Evolutionary conservation across 2,113 vertebrate species (phyloP), one percentile per base, ranked within the genome.

Genomic region (Caracal caracal): DNA sequence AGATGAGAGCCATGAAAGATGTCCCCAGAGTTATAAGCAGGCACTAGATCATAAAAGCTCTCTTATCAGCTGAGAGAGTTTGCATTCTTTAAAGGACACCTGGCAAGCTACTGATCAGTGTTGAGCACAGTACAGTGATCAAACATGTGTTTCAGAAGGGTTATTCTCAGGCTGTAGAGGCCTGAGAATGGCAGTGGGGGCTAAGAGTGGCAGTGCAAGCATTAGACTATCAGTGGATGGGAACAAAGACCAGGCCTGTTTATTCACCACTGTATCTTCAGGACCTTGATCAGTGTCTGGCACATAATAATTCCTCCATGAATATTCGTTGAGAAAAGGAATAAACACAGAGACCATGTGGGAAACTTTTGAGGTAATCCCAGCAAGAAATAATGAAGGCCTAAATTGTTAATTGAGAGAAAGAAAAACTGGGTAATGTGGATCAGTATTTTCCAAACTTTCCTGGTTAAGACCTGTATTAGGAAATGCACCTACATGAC

Each of bases 281-380:
- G 35, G 56, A 68, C 4, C 8, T 81, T 93, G 26, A 15, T 37
- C 26, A 47, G 6, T 33, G 0, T 56, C 10, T 88, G 20, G 15
- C 53, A 68, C 3, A 22, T 63, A 20, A 1, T 65, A 75, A 70
- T 89, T 86, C 20, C 19, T 59, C 19, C n/a, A 11, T 53, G 70
- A 78, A 43, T 84, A 66, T 93, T 84, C 91, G 6, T 30, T 86
- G 3, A 90, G 92, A 96, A 82, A 89, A 86, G 12, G n/a, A 86
- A 65, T 53, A 83, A 91, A 81, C 8, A 40, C 37, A 61, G 30
- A 83, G 47, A 71, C 68, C 19, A 12, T 63, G 0, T 65, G 78
- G 49, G 11, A n/a, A n/a, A 37, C 10, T 71, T 95, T 61, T 73
- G 37, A 86, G 28, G 56, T 75, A 89, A 91, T 73, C 35, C n/a